These are phyloP conservation scores for Apocrypta bakeri DNA, from an alignment of 1,140 invertebrate genomes.

Conservation along the genomic window DNA sequence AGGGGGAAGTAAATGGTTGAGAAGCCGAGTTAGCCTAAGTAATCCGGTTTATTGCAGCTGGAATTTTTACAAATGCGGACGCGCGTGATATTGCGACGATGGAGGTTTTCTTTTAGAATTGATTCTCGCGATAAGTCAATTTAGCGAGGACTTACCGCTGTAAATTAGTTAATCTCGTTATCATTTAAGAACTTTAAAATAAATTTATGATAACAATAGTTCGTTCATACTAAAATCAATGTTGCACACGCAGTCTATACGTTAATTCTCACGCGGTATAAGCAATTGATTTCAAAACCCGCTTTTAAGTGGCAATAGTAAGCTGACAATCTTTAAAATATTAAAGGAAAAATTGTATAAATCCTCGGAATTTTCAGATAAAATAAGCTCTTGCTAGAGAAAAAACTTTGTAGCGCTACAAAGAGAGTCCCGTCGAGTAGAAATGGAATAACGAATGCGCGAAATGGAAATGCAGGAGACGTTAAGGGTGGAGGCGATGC, in stretches of 20 bases:
- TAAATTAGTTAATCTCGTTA: neutral
- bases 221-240: no score
- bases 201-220: no score
- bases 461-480: conserved; percentile 32
- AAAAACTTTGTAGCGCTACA: neutral
- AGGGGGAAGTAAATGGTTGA: conserved; percentile 26
- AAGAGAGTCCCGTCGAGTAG: neutral
- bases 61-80: conserved; percentile 34
- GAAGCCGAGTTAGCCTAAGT: neutral
- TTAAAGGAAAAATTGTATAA: no score
- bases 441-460: conserved; percentile 12
- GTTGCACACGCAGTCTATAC: no score
- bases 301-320: no score
- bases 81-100: neutral
- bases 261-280: no score
- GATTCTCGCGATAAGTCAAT: neutral
- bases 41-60: conserved; percentile 36
- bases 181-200: no score
- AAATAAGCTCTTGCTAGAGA: conserved; percentile 22
- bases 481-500: neutral
- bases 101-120: neutral
- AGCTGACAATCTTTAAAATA: no score
- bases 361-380: neutral
- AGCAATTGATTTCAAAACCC: no score
- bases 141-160: neutral